Evolutionary conservation across 2,797 vertebrate genomes (phyloP).

Genomic region (Megalops cyprinoides): DNA sequence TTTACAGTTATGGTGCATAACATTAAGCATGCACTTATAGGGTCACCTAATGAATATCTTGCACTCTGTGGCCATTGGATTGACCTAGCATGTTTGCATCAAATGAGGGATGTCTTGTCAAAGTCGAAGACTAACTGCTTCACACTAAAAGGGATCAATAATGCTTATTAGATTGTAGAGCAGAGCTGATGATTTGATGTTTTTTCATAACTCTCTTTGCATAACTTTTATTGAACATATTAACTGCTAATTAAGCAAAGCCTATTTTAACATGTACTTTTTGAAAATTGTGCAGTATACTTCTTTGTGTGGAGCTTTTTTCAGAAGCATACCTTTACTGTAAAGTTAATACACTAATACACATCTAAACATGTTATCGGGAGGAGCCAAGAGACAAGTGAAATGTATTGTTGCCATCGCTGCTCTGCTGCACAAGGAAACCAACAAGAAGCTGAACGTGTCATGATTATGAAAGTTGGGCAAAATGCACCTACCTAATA

Average conservation of each 20-base stretch:
- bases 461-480: background rate
- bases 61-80: no score
- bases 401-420: background rate
- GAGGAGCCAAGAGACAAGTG: background rate
- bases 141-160: background rate
- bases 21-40: no score
- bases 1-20: conserved; percentile 24
- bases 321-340: background rate
- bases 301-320: background rate
- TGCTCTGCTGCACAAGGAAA: background rate
- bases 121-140: no score
- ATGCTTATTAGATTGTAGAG: no score
- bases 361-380: background rate
- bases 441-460: background rate
- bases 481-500: conserved; percentile 77
- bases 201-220: background rate
- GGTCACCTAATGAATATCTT: no score
- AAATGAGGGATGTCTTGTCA: no score
- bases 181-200: background rate
- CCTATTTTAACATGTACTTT: background rate
- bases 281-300: background rate
- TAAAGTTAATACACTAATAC: background rate
- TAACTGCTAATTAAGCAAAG: background rate
- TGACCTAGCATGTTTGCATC: no score
- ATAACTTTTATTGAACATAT: no score